A percentile compares a stretch with the other conserved stretches of the same genome.
phyloP scores from a whole-genome alignment of 2,888 invertebrate genomes.

The Pseudococcus viburni region DNA sequence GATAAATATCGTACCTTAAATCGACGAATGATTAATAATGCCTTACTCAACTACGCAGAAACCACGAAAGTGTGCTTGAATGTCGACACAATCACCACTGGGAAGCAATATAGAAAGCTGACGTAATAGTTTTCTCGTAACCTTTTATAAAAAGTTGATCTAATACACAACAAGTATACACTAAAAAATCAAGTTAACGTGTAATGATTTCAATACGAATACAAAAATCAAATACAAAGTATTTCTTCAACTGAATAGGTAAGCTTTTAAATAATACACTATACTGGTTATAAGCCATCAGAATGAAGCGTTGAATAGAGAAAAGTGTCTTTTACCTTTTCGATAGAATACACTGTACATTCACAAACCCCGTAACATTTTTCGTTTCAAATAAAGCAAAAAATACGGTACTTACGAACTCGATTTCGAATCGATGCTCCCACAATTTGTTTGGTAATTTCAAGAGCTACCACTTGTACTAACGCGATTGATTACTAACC shows the following conservation, averaged over 20 bases:
- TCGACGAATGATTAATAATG: too few species aligned
- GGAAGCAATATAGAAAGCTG: neutral
- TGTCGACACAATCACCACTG: neutral
- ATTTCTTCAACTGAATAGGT: neutral
- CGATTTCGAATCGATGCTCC: neutral
- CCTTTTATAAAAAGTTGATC: neutral
- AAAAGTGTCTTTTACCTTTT: neutral
- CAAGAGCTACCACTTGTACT: neutral
- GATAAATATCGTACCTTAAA: neutral
- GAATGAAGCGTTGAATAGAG: neutral
- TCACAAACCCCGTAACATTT: neutral
- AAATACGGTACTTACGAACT: neutral
- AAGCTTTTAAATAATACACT: conserved; percentile 7
- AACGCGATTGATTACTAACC: neutral
- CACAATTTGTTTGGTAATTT: neutral
- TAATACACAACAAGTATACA: conserved; percentile 7
- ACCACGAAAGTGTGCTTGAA: neutral
- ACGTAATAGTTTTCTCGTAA: neutral
- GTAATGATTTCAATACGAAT: neutral
- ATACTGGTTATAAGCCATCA: neutral
- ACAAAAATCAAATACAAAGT: conserved; percentile 8
- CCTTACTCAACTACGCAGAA: neutral
- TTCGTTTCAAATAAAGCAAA: neutral
- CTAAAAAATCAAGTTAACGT: neutral
- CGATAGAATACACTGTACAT: neutral